Evolutionary conservation across 2,797 vertebrate species (phyloP).

Genomic region (Rhyacichthys aspro): DNA sequence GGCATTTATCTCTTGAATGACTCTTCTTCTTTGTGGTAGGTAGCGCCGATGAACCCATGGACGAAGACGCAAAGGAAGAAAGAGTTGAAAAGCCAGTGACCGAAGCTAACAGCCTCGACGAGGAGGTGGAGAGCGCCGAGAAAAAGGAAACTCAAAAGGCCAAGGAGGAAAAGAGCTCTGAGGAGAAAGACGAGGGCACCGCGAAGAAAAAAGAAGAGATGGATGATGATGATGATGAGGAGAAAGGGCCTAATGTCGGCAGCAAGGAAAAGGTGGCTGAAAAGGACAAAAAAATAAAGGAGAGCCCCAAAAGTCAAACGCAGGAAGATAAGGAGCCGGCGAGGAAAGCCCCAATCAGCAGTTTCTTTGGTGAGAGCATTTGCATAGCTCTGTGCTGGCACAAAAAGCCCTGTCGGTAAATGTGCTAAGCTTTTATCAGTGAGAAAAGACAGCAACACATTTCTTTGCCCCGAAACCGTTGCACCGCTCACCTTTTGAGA

Average conservation of each 20-base stretch:
- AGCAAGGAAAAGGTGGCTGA: constrained; percentile 38
- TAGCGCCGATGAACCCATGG: constrained; percentile 64
- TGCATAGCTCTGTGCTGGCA: constrained; percentile 60
- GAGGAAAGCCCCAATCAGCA: constrained; percentile 80
- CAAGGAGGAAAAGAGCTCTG: constrained; percentile 25
- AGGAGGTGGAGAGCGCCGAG: constrained; percentile 38
- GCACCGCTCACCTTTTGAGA: constrained; percentile 25
- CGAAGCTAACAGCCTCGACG: constrained; percentile 33
- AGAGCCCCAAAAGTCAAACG: constrained; percentile 60
- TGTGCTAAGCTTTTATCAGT: constrained; percentile 54
- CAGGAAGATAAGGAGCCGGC: constrained; percentile 57
- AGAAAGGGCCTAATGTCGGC: constrained; percentile 27
- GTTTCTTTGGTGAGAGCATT: constrained; percentile 87
- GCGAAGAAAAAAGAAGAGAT: constrained; percentile 50
- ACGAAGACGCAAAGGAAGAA: constrained; percentile 61
- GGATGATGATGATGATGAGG: constrained; percentile 54
- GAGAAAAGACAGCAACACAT: constrained; percentile 31
- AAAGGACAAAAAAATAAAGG: constrained; percentile 49
- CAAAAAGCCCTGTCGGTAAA: constrained; percentile 47
- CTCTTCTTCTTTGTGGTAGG: constrained; percentile 49
- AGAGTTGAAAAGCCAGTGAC: constrained; percentile 38
- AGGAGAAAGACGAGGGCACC: constrained; percentile 50
- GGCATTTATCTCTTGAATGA: constrained; percentile 61
- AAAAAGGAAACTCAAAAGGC: constrained; percentile 25
- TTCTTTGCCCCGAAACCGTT: constrained; percentile 18